These are phyloP conservation scores for Heteropelma amictum DNA, from an alignment of 2,888 invertebrate genomes.

Conservation along the genomic window DNA sequence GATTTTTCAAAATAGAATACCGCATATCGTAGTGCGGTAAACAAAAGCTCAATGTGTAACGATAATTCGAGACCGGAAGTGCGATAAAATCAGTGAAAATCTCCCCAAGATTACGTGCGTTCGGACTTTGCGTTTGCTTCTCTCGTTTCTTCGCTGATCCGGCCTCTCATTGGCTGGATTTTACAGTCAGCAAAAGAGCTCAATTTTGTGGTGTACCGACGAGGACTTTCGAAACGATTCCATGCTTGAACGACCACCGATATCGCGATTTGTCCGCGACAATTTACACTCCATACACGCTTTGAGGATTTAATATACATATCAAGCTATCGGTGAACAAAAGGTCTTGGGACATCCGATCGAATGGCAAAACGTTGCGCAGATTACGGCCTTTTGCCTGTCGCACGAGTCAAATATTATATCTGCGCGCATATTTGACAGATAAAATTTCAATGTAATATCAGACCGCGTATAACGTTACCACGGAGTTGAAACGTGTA, in stretches of 20 bases:
- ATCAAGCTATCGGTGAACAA: too few species aligned
- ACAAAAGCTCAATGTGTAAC: too few species aligned
- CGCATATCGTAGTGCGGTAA: too few species aligned
- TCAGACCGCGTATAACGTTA: neutral
- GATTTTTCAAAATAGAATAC: too few species aligned
- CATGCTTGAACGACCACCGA: constrained; percentile 48
- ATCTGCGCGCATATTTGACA: too few species aligned
- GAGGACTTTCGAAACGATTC: constrained; percentile 55
- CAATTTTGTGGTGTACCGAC: constrained; percentile 1
- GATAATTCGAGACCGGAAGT: neutral
- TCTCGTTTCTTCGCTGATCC: neutral
- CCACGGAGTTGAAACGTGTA: neutral
- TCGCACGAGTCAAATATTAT: too few species aligned
- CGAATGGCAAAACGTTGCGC: too few species aligned
- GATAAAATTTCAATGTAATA: neutral
- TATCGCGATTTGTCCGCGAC: constrained; percentile 39
- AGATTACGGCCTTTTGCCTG: too few species aligned
- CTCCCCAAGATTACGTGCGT: too few species aligned
- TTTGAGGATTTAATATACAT: neutral
- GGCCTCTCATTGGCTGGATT: too few species aligned
- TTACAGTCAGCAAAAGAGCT: neutral
- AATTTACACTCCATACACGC: neutral
- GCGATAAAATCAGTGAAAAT: neutral
- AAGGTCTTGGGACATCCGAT: too few species aligned
- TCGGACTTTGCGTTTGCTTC: constrained; percentile 18